Conservation (phyloP, 2,113 vertebrate species). For the Pseudolaguvia tuberculata region DNA sequence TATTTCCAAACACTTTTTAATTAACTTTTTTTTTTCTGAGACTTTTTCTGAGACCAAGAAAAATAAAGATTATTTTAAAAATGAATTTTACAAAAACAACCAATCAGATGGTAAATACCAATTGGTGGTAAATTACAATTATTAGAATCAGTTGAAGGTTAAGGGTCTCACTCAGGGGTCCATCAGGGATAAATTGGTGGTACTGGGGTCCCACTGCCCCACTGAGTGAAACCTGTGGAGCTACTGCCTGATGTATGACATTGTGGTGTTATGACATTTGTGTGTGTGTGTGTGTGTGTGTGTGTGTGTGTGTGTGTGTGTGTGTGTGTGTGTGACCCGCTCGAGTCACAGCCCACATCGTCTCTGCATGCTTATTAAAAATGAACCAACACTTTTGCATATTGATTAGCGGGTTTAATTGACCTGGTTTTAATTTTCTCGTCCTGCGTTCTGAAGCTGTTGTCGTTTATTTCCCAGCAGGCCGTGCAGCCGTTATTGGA, state of each 20-base stretch:
- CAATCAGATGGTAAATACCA: neutral
- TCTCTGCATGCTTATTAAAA: conserved; percentile 32
- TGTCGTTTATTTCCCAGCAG: conserved; percentile 44
- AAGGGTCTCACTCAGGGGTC: too few species aligned
- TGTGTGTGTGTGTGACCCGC: neutral
- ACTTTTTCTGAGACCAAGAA: too few species aligned
- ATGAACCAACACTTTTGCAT: conserved; percentile 42
- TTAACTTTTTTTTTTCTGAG: too few species aligned
- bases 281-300: too few species aligned
- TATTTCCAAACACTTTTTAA: too few species aligned
- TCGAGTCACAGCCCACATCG: neutral
- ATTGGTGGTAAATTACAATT: too few species aligned
- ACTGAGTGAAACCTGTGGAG: too few species aligned
- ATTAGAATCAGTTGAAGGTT: too few species aligned
- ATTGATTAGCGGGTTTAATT: conserved; percentile 44
- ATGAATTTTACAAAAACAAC: too few species aligned
- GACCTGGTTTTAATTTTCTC: conserved; percentile 39
- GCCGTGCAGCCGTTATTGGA: conserved; percentile 31
- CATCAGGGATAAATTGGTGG: too few species aligned
- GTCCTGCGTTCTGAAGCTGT: conserved; percentile 17
- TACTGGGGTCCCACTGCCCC: too few species aligned
- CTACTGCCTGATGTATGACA: neutral
- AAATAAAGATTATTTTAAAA: too few species aligned
- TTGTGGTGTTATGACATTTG: neutral
- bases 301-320: conserved; percentile 8